Percentiles rank a stretch among this genome's conserved stretches.
Evolutionary conservation across 2,888 invertebrate genomes (phyloP).

Genomic region (Drosophila mimetica): DNA sequence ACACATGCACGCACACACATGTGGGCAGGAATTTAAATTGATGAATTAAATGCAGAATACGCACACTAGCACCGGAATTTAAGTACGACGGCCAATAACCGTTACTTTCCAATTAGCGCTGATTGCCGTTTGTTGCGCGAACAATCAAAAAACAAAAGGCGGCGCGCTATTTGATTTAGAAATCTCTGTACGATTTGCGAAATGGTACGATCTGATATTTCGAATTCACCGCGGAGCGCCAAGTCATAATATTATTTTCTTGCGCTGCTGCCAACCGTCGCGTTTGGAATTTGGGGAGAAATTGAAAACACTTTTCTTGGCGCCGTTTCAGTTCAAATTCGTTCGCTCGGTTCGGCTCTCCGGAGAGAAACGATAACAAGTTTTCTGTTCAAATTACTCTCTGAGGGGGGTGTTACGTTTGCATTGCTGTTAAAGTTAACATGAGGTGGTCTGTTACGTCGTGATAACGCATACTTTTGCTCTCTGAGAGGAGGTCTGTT

Average conservation of each 20-base stretch:
- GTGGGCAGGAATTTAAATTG: conserved; percentile 43
- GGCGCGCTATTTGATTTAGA: conserved; percentile 10
- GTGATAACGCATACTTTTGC: too few relatives aligned
- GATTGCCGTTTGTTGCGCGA: conserved; percentile 24
- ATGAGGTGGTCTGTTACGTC: too few relatives aligned
- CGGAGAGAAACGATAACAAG: too few relatives aligned
- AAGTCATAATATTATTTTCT: conserved; percentile 6
- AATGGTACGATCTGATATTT: conserved; percentile 7
- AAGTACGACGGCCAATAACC: conserved; percentile 29
- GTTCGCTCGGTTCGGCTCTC: too few relatives aligned
- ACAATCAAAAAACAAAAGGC: not conserved
- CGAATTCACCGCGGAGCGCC: conserved; percentile 19
- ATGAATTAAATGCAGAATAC: conserved; percentile 42
- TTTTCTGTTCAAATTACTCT: too few relatives aligned
- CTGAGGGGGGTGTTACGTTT: not conserved
- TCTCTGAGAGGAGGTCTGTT: not conserved
- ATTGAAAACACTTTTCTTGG: too few relatives aligned
- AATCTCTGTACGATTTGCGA: conserved; percentile 11
- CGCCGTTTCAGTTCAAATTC: too few relatives aligned
- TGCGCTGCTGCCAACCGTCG: not conserved
- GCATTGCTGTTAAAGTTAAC: too few relatives aligned
- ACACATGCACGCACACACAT: conserved; percentile 20
- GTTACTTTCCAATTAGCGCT: conserved; percentile 33
- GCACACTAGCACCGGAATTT: conserved; percentile 16
- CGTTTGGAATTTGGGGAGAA: conserved; percentile 4